Evolutionary conservation across 1,140 invertebrate species (phyloP).

Genomic region (Pachypeltis micranthus): DNA sequence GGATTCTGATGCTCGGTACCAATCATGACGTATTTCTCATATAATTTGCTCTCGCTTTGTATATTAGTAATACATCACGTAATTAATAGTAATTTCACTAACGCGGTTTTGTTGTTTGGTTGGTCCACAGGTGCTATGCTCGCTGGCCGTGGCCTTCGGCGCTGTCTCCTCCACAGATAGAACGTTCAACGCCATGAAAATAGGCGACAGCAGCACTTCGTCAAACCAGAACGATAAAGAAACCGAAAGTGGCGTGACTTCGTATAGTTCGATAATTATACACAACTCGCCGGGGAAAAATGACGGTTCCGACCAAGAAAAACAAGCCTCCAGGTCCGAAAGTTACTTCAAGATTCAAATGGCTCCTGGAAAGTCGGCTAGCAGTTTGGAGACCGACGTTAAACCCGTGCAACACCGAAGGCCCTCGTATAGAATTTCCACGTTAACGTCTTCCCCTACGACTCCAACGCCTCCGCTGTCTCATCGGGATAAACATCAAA

Average conservation of each 20-base stretch:
- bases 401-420: background rate
- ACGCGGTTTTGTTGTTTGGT: background rate
- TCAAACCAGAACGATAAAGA: background rate
- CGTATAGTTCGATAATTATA: constrained; percentile 14
- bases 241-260: constrained; percentile 17
- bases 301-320: background rate
- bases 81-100: background rate
- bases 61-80: background rate
- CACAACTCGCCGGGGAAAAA: constrained; percentile 11
- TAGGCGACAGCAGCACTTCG: background rate
- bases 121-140: background rate
- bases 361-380: background rate
- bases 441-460: background rate
- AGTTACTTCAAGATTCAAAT: constrained; percentile 10
- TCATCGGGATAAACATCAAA: background rate
- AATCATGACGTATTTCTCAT: background rate
- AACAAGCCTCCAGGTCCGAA: constrained; percentile 4
- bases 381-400: background rate
- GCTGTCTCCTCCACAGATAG: background rate
- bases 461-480: background rate
- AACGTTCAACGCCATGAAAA: background rate
- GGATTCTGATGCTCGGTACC: too few relatives aligned
- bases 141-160: background rate
- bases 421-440: background rate
- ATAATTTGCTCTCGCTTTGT: background rate